These are phyloP conservation scores for Penaeus chinensis DNA, from an alignment of 1,140 invertebrate species.

Conservation along the genomic window DNA sequence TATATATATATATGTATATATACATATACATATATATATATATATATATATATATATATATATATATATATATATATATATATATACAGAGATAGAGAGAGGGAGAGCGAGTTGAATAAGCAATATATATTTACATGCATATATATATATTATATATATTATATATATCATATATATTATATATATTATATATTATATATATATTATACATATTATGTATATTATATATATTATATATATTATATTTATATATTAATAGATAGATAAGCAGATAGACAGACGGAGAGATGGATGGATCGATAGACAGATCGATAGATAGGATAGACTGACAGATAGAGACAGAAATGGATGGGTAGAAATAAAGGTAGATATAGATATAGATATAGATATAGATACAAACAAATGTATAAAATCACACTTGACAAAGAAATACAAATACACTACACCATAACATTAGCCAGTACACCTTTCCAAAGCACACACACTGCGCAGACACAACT, in stretches of 20 bases:
- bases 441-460: neutral
- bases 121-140: too few relatives aligned
- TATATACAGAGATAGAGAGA: neutral
- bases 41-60: too few relatives aligned
- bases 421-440: neutral
- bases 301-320: neutral
- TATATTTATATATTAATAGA: neutral
- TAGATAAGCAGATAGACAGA: neutral
- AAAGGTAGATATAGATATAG: neutral
- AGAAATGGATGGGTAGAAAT: neutral
- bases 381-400: neutral
- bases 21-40: too few relatives aligned
- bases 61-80: too few relatives aligned
- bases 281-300: neutral
- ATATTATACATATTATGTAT: too few relatives aligned
- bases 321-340: neutral
- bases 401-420: neutral
- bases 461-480: too few relatives aligned
- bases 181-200: too few relatives aligned
- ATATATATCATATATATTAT: too few relatives aligned
- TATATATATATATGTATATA: too few relatives aligned
- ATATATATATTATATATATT: too few relatives aligned
- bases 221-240: too few relatives aligned
- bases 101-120: slow-evolving; percentile 12
- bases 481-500: too few relatives aligned